Conservation (phyloP, 2,888 invertebrate genomes). For the Eustalomyia histrio region DNA sequence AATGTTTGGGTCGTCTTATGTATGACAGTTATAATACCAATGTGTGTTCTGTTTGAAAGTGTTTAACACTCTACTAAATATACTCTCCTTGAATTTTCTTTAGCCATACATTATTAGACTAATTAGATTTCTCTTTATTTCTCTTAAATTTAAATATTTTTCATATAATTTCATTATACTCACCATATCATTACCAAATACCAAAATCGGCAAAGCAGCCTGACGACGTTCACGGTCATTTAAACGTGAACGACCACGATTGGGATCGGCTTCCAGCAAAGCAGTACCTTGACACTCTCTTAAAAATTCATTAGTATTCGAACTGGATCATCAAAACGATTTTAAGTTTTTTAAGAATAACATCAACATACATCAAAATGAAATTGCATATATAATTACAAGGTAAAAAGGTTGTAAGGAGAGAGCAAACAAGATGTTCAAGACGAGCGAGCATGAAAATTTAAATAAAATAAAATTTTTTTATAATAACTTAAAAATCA, state of each 20-base stretch:
- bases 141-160: too few relatives aligned
- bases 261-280: slow-evolving; percentile 79
- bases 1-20: too few relatives aligned
- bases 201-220: slow-evolving; percentile 93
- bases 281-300: slow-evolving; percentile 84
- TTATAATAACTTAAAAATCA: slow-evolving; percentile 19
- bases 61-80: too few relatives aligned
- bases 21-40: too few relatives aligned
- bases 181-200: slow-evolving; percentile 94
- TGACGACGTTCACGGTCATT: slow-evolving; percentile 91
- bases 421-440: slow-evolving; percentile 20
- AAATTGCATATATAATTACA: slow-evolving; percentile 62
- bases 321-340: slow-evolving; percentile 80
- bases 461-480: background rate
- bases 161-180: slow-evolving; percentile 52
- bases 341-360: slow-evolving; percentile 47
- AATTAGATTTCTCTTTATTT: background rate
- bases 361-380: slow-evolving; percentile 65
- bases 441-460: slow-evolving; percentile 25
- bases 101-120: too few relatives aligned
- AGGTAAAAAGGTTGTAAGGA: slow-evolving; percentile 9
- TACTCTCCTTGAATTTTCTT: too few relatives aligned
- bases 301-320: slow-evolving; percentile 90
- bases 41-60: too few relatives aligned
- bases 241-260: slow-evolving; percentile 81